Evolutionary conservation across 1,140 invertebrate genomes (phyloP).

Genomic region (Mamestra configurata): DNA sequence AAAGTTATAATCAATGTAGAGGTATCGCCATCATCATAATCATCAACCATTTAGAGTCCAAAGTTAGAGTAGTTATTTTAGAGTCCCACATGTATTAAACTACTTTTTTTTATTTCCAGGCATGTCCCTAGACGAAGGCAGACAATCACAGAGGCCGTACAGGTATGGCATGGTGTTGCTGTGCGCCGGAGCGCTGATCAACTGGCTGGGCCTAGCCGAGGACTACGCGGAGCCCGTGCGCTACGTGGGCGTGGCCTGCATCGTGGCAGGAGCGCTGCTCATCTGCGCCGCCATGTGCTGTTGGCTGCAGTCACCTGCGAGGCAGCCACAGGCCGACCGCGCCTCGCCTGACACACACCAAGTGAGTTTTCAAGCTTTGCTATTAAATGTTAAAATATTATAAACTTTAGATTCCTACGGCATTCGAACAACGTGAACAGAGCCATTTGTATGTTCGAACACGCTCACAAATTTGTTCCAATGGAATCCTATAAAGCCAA

Average conservation of each 20-base stretch:
- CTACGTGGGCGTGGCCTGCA: conserved; percentile 92
- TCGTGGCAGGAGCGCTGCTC: conserved; percentile 92
- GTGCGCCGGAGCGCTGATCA: conserved; percentile 92
- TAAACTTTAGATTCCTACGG: too few relatives aligned
- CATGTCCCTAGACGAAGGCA: conserved; percentile 90
- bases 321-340: conserved; percentile 81
- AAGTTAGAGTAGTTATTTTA: too few relatives aligned
- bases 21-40: background rate
- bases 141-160: conserved; percentile 91
- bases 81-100: conserved; percentile 2
- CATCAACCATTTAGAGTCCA: background rate
- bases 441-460: too few relatives aligned
- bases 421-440: too few relatives aligned
- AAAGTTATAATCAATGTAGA: background rate
- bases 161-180: conserved; percentile 92
- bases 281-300: conserved; percentile 93
- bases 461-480: too few relatives aligned
- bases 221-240: conserved; percentile 91
- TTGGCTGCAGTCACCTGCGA: conserved; percentile 91
- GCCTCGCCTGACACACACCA: conserved; percentile 84
- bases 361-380: conserved; percentile 61
- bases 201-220: conserved; percentile 93
- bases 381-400: background rate
- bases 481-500: too few relatives aligned
- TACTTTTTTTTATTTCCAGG: conserved; percentile 81